A percentile compares a stretch with the other conserved stretches of the same genome.
Conservation (phyloP, 2,113 vertebrate species). For the Baryphthengus martii region DNA sequence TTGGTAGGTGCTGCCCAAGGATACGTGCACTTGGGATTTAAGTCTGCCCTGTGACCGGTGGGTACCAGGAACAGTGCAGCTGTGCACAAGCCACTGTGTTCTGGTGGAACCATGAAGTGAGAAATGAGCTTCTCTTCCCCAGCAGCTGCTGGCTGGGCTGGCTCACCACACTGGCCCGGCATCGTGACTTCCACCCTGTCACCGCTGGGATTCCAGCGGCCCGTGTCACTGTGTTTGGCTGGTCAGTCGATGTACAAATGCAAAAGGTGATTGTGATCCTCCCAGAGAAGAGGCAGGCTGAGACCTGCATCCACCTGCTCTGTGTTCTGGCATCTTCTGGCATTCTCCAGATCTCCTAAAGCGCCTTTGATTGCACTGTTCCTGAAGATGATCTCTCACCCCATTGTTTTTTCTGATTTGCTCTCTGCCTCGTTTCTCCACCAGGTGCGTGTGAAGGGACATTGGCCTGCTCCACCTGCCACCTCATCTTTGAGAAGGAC, state of each 20-base stretch:
- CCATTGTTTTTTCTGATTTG: background rate
- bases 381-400: background rate
- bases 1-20: constrained; percentile 64
- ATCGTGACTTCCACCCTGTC: background rate
- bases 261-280: background rate
- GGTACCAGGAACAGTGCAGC: background rate
- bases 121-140: background rate
- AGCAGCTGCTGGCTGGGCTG: background rate
- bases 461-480: constrained; percentile 80
- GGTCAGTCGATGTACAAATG: background rate
- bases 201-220: background rate
- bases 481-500: constrained; percentile 76
- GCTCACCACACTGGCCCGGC: background rate
- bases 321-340: background rate
- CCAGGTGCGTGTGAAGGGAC: constrained; percentile 78
- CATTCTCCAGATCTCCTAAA: background rate
- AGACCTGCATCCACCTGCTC: background rate
- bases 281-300: background rate
- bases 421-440: background rate
- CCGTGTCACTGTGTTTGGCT: background rate
- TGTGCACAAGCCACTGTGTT: background rate
- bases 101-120: background rate
- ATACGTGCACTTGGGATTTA: background rate
- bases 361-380: background rate
- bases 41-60: background rate